Base-by-base conservation (phyloP, 1,140 invertebrate genomes). In the Formica exsecta region DNA sequence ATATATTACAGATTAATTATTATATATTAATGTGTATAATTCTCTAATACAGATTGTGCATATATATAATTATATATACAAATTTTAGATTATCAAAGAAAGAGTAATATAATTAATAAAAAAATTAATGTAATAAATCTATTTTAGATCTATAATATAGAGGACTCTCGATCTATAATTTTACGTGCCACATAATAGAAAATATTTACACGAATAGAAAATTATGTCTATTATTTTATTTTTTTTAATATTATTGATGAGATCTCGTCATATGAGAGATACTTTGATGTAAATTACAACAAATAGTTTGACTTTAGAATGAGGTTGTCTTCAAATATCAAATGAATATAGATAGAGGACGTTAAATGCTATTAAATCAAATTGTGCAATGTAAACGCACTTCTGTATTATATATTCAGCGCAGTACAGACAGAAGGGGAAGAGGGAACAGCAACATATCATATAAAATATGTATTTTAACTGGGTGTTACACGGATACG, bases 51-150 rank as follows among this genome's bases (percentile, higher is more conserved):
- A 80, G 16, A 80, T 80, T 57, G 70, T 41, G 22, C 41, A 80
- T 80, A 70, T 80, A 16, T 70, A 70, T 66, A 11, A 13, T 41
- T 41, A 38, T 38, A 38, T 38, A 41, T 41, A 41, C 7, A 41
- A 2, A n/a, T n/a, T n/a, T n/a, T n/a, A n/a, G n/a, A n/a, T n/a
- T n/a, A n/a, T n/a, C n/a, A n/a, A n/a, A n/a, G n/a, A n/a, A n/a
- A n/a, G n/a, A n/a, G n/a, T n/a, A n/a, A n/a, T n/a, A n/a, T n/a
- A n/a, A n/a, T n/a, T n/a, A n/a, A n/a, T n/a, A n/a, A n/a, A n/a
- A n/a, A n/a, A 83, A 83, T 83, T 74, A 83, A 54, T 74, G 44
- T 61, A 73, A 74, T 83, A 83, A 48, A 41, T 74, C 41, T 25
- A 61, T 44, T 80, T 80, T 70, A 70, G 44, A 59, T 57, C 9